Evolutionary conservation across 2,888 invertebrate species (phyloP), one percentile per base, ranked within the genome.

Genomic region (Pollenia amentaria): DNA sequence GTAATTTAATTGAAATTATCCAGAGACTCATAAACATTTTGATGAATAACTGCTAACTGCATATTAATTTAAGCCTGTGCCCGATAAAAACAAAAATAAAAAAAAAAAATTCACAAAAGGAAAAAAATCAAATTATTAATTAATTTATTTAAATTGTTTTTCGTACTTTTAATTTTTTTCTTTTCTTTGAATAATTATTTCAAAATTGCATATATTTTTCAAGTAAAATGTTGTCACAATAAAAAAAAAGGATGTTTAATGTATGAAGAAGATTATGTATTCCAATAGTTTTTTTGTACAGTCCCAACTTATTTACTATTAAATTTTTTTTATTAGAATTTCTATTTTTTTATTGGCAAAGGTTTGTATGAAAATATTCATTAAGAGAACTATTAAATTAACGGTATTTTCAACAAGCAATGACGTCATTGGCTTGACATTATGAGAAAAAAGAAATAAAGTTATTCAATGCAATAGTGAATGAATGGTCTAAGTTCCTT

Each of bases 1-100:
- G 93, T 99, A 97, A 94, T 90, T 88, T 65, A 78, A 51, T 55
- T 69, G 14, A 46, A 46, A 75, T 9, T 53, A 9, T 73, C 51
- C 46, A 69, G 18, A 69, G 42, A 87, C 40, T 73, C 18, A n/a
- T 12, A 14, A 78, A 57, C 14, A 60, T 57, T 46, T 53, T 82
- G 75, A 29, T 29, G 29, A 29, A 6, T 6, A 29, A 29, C 75
- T 51, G 75, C 51, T 48, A 42, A 51, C 38, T 46, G 18, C 21
- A 29, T 62, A 9, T 18, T 72, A 9, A 65, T 73, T 80, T 81
- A 29, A 29, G 70, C 51, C 53, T 14, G 12, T 14, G 29, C 14
- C 64, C 64, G 14, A 53, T 44, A 12, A 14, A 29, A 21, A 70
- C 10, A 42, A 48, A 53, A 38, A n/a, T n/a, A 60, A 51, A 18